Evolutionary conservation across 2,113 vertebrate species (phyloP).

Genomic region (Chroicocephalus ridibundus): DNA sequence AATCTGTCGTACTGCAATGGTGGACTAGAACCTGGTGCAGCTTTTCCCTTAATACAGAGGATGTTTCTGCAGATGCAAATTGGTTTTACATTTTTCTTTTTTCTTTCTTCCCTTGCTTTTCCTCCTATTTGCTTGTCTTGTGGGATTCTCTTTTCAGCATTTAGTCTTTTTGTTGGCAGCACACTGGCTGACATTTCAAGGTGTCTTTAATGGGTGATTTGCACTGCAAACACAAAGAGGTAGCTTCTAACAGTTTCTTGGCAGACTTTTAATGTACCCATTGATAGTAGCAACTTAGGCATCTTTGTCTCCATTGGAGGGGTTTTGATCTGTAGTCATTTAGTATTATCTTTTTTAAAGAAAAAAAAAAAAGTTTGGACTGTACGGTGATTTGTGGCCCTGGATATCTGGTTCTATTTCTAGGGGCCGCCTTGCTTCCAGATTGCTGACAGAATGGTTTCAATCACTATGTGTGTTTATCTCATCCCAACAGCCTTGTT

Average conservation of each 20-base stretch:
- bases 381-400: neutral
- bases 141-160: neutral
- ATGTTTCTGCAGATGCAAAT: neutral
- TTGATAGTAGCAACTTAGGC: neutral
- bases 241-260: neutral
- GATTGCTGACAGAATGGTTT: neutral
- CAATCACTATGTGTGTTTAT: neutral
- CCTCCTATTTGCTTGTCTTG: neutral
- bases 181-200: neutral
- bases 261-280: neutral
- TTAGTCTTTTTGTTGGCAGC: neutral
- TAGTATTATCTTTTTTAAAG: neutral
- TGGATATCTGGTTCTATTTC: neutral
- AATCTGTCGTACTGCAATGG: neutral
- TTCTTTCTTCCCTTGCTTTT: fast-evolving
- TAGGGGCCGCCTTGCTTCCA: neutral
- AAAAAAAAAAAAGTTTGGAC: neutral
- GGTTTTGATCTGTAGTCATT: neutral
- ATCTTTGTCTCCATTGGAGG: neutral
- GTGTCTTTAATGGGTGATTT: neutral
- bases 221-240: neutral
- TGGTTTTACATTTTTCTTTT: neutral
- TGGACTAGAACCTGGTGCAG: neutral
- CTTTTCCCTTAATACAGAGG: neutral
- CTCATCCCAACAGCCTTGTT: neutral